Conservation (phyloP, 2,113 vertebrate species). For the Chloroceryle aenea region DNA sequence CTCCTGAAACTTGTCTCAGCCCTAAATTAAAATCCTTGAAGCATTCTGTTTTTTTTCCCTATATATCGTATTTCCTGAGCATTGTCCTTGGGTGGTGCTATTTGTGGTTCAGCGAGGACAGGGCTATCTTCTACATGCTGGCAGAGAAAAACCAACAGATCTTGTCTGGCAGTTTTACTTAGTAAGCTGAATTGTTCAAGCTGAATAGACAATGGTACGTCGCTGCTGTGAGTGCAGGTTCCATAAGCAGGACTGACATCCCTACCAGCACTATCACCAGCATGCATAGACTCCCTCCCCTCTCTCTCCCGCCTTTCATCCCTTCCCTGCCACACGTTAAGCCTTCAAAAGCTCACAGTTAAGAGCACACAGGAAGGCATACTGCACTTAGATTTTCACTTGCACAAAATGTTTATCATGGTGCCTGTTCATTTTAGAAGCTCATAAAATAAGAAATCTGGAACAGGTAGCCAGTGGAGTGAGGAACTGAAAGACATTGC, state of each 20-base stretch:
- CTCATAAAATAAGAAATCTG: not conserved
- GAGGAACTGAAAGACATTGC: slow-evolving; percentile 29
- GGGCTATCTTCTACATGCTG: not conserved
- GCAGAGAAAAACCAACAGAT: slow-evolving; percentile 15
- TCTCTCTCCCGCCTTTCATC: not conserved
- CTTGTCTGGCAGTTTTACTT: slow-evolving; percentile 39
- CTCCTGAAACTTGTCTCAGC: not conserved
- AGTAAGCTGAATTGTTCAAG: slow-evolving; percentile 17
- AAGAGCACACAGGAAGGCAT: accelerated
- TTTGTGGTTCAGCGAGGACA: slow-evolving; percentile 41
- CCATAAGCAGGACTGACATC: not conserved
- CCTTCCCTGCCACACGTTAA: not conserved
- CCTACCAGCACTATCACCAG: not conserved
- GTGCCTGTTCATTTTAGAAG: not conserved
- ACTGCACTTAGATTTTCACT: not conserved
- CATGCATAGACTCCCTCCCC: accelerated
- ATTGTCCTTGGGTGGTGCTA: slow-evolving; percentile 31
- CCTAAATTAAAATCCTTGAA: slow-evolving; percentile 12
- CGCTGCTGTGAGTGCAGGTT: not conserved
- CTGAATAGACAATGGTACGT: not conserved
- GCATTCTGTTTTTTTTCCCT: not conserved
- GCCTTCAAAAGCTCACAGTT: not conserved
- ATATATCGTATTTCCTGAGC: not conserved
- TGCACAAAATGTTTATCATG: not conserved
- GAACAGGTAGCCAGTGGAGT: not conserved